Conservation (phyloP, 2,797 vertebrate species). For the Sebastolobus alascanus region DNA sequence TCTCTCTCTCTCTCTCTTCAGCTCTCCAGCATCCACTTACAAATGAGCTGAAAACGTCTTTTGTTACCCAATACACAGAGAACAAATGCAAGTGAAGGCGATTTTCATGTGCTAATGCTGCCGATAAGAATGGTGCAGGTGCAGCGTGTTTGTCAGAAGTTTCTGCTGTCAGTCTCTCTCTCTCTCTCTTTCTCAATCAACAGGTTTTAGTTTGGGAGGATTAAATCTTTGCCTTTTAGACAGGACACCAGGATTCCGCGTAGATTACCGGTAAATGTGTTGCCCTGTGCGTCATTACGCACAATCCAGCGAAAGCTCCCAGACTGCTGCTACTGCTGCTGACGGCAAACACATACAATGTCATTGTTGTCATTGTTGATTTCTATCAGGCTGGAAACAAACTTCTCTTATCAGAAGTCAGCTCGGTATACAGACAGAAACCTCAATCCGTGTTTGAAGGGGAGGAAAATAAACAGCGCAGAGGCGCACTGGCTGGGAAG, state of each 20-base stretch:
- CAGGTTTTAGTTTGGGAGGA: constrained; percentile 21
- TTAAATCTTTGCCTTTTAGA: constrained; percentile 1
- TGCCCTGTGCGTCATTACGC: constrained; percentile 58
- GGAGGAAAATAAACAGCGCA: constrained; percentile 40
- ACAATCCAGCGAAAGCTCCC: constrained; percentile 1
- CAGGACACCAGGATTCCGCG: constrained; percentile 29
- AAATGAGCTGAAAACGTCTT: constrained; percentile 63
- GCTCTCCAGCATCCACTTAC: constrained; percentile 56
- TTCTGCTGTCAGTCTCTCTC: constrained; percentile 35
- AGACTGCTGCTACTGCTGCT: neutral
- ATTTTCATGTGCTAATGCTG: constrained; percentile 75
- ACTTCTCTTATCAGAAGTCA: constrained; percentile 64
- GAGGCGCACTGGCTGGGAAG: constrained; percentile 1
- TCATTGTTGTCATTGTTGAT: constrained; percentile 70
- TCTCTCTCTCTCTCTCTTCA: constrained; percentile 5
- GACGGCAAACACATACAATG: constrained; percentile 38
- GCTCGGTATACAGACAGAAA: constrained; percentile 61
- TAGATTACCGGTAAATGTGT: constrained; percentile 7
- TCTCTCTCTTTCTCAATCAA: constrained; percentile 2
- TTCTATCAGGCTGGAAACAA: constrained; percentile 61
- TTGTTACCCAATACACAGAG: constrained; percentile 72
- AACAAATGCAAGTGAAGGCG: constrained; percentile 45
- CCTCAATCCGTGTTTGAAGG: constrained; percentile 27
- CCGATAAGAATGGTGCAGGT: constrained; percentile 66
- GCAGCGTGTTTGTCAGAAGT: constrained; percentile 59